Percentiles rank a stretch among this genome's conserved stretches.
Conservation (phyloP, 1,140 invertebrate species). For the Thereuonema tuberculata region DNA sequence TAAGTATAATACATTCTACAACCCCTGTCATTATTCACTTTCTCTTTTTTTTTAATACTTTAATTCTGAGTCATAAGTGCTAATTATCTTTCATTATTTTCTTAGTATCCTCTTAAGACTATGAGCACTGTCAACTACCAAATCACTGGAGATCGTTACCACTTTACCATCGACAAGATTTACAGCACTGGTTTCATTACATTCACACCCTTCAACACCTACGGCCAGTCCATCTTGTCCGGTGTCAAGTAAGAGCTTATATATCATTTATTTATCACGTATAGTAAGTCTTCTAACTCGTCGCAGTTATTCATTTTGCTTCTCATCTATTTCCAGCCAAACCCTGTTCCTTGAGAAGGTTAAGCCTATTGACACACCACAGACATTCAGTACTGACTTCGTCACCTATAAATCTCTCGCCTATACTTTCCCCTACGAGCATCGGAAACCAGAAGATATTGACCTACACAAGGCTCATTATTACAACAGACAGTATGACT, state of each 20-base stretch:
- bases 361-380: no score
- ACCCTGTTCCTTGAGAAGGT: no score
- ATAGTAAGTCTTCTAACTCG: no score
- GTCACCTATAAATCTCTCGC: not conserved
- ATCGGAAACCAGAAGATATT: not conserved
- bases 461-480: not conserved
- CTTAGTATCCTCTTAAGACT: constrained; percentile 15
- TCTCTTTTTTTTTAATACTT: not conserved
- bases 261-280: no score
- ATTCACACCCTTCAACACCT: constrained; percentile 15
- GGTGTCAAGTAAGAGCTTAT: constrained; percentile 17
- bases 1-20: not conserved
- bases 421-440: not conserved
- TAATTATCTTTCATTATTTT: not conserved
- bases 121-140: constrained; percentile 12
- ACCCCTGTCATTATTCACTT: not conserved
- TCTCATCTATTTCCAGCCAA: no score
- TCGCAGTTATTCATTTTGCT: no score
- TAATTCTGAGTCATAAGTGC: not conserved
- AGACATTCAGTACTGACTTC: no score
- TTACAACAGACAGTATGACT: no score
- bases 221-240: constrained; percentile 15
- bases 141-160: constrained; percentile 16
- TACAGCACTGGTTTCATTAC: constrained; percentile 5
- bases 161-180: constrained; percentile 19